Evolutionary conservation across 2,797 vertebrate genomes (phyloP), one percentile per base, ranked within the genome.

Genomic region (Sebastes vulpes): DNA sequence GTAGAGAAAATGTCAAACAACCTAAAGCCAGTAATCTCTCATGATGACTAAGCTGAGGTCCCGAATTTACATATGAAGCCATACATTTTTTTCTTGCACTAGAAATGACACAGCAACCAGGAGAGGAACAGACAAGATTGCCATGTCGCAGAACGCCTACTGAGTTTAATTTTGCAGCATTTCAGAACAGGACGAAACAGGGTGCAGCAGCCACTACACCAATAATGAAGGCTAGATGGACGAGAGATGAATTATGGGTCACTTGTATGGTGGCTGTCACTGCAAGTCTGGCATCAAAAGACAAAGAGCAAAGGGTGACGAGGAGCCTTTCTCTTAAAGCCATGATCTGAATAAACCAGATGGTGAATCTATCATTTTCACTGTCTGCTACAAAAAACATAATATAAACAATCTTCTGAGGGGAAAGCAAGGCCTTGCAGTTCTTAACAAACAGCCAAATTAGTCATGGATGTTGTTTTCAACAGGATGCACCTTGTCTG

Each of bases 151-250:
- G 61, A 73, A 57, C 2, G 9, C 59, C 66, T 53, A 46, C 23
- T n/a, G 35, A 81, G 77, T 79, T 81, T 70, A 32, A 72, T 65
- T 85, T 75, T 57, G 58, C 64, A 76, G 42, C 32, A 87, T 79
- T 65, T 72, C 53, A 72, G 50, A 53, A 63, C 5, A 60, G 56
- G 52, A 78, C 64, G 75, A 86, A 83, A 82, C 32, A 29, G 65
- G 67, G 77, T 5, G n/a, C 65, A 60, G 63, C 28, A 66, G 67
- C 61, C 29, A 12, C 21, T 16, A 28, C 25, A 54, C 29, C 35
- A 78, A 85, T 72, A 89, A 85, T 83, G 72, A 85, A 77, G 21
- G 72, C 66, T 53, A 53, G 79, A 75, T 71, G 76, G 67, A 71
- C 11, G 35, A 57, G 26, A 46, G 65, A 82, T 71, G 23, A 83